A percentile compares a stretch with the other conserved stretches of the same genome.
Evolutionary conservation across 1,140 invertebrate species (phyloP).

Genomic region (Euborellia annulipes): DNA sequence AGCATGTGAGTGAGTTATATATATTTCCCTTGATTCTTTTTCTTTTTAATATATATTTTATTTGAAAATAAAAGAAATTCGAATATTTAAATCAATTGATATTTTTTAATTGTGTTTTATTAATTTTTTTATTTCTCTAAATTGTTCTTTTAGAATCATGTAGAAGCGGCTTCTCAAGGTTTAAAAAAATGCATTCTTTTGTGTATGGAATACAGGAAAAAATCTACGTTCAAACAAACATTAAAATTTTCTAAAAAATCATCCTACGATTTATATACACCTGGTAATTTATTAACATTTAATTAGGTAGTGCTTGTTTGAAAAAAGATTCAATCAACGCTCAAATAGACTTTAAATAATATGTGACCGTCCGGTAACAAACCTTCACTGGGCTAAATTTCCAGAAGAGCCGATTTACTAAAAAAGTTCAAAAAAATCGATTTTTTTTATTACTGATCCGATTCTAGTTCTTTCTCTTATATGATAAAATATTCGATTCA

Average conservation of each 20-base stretch:
- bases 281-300: constrained; percentile 33
- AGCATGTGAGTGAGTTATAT: constrained; percentile 41
- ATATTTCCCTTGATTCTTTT: too few species aligned
- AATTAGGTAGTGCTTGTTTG: constrained; percentile 1
- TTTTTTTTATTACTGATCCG: too few species aligned
- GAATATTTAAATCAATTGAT: too few species aligned
- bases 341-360: background rate
- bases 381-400: too few species aligned
- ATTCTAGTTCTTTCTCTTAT: too few species aligned
- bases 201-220: constrained; percentile 54
- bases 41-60: too few species aligned
- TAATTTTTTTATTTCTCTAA: constrained; percentile 7
- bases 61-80: too few species aligned
- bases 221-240: constrained; percentile 37
- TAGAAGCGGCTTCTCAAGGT: constrained; percentile 51
- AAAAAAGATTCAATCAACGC: background rate
- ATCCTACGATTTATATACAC: constrained; percentile 60
- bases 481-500: too few species aligned
- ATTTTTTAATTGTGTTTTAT: constrained; percentile 7
- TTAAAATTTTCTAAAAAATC: constrained; percentile 56
- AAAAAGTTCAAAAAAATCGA: constrained; percentile 5
- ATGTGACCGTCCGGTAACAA: too few species aligned
- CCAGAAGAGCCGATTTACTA: too few species aligned
- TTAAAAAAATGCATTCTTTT: constrained; percentile 60
- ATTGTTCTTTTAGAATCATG: constrained; percentile 38